Evolutionary conservation across 2,113 vertebrate genomes (phyloP).

Genomic region (Nothoprocta perdicaria): DNA sequence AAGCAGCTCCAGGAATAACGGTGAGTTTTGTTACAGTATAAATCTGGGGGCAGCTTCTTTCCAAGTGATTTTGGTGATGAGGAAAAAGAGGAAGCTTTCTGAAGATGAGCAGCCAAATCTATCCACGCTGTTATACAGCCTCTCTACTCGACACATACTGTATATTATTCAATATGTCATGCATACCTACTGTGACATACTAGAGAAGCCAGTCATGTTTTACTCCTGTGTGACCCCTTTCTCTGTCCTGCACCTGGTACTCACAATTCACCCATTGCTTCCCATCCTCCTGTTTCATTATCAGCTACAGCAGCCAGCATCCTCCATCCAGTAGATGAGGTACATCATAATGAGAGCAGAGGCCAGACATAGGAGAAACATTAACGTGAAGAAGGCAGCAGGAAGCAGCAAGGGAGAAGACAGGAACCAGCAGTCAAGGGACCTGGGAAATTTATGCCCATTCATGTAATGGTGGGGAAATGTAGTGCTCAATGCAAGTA

Average conservation of each 20-base stretch:
- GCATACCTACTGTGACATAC: fast-evolving
- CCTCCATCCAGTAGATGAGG: not conserved
- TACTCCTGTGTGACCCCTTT: not conserved
- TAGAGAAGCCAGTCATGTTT: not conserved
- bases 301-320: not conserved
- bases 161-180: not conserved
- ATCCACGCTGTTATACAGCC: not conserved
- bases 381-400: not conserved
- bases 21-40: not conserved
- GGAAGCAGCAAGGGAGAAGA: not conserved
- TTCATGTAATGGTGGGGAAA: not conserved
- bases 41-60: not conserved
- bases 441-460: not conserved
- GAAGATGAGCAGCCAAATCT: not conserved
- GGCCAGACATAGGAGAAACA: not conserved
- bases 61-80: not conserved
- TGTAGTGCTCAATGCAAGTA: not conserved
- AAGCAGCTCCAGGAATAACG: not conserved
- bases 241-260: not conserved
- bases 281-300: not conserved
- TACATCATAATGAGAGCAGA: not conserved
- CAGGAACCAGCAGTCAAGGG: not conserved
- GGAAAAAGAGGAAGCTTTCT: not conserved
- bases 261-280: not conserved
- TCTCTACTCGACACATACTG: not conserved